Conservation (phyloP, 2,888 invertebrate species). For the Pyrocoelia pectoralis region DNA sequence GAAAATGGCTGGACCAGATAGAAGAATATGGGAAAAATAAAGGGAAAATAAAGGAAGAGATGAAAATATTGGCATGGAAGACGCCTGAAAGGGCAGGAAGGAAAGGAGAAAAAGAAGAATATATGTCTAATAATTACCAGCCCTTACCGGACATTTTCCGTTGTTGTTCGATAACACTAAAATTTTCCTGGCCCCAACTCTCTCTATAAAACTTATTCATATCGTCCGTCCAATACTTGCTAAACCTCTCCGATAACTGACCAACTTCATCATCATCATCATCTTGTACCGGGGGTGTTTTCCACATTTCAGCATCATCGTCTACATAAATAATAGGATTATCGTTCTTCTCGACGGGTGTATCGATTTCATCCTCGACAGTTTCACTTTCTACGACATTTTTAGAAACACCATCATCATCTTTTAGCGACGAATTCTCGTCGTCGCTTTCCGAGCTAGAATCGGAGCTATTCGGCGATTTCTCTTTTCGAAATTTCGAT, state of each 20-base stretch:
- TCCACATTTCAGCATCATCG: background rate
- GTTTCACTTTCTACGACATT: no score
- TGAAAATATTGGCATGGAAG: no score
- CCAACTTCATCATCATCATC: background rate
- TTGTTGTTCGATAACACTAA: constrained; percentile 66
- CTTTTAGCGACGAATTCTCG: constrained; percentile 15
- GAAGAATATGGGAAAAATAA: no score
- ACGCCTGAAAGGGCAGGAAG: no score
- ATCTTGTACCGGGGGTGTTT: background rate
- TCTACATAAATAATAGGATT: background rate
- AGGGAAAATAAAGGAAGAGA: no score
- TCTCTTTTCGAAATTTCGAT: background rate
- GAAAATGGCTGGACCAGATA: no score
- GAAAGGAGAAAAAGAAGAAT: no score
- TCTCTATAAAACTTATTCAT: constrained; percentile 73
- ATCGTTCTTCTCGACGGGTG: no score
- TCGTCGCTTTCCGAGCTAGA: constrained; percentile 53
- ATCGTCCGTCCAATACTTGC: constrained; percentile 53
- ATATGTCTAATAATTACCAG: no score
- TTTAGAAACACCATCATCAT: no score
- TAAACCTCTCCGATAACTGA: constrained; percentile 13
- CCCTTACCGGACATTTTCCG: constrained; percentile 73
- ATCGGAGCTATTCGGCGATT: constrained; percentile 34
- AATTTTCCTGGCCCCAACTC: constrained; percentile 71
- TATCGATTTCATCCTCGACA: no score